Evolutionary conservation across 1,140 invertebrate species (phyloP).

Genomic region (Physella acuta): DNA sequence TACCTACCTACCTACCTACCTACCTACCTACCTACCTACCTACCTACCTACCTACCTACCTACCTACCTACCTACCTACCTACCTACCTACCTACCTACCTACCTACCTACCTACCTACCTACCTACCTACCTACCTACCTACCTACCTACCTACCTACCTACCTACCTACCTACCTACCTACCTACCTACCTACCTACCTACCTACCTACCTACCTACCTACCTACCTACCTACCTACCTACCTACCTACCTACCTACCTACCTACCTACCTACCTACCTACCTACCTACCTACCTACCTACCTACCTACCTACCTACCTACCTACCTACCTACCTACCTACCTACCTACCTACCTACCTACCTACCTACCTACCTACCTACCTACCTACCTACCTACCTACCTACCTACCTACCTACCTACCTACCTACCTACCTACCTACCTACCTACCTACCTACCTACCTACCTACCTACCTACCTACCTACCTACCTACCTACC

Average conservation of each 20-base stretch:
- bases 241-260: not conserved
- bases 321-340: not conserved
- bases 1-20: not conserved
- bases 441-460: too few species aligned
- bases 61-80: not conserved
- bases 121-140: not conserved
- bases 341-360: not conserved
- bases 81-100: not conserved
- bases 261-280: not conserved
- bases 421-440: too few species aligned
- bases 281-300: not conserved
- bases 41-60: conserved; percentile 1
- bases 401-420: too few species aligned
- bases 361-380: not conserved
- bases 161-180: not conserved
- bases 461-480: too few species aligned
- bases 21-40: not conserved
- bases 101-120: not conserved
- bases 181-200: not conserved
- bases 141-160: not conserved
- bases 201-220: not conserved
- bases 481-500: too few species aligned
- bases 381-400: not conserved
- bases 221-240: not conserved
- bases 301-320: not conserved